Conservation (phyloP, 2,888 invertebrate genomes). For the Invenusta paracnida region DNA sequence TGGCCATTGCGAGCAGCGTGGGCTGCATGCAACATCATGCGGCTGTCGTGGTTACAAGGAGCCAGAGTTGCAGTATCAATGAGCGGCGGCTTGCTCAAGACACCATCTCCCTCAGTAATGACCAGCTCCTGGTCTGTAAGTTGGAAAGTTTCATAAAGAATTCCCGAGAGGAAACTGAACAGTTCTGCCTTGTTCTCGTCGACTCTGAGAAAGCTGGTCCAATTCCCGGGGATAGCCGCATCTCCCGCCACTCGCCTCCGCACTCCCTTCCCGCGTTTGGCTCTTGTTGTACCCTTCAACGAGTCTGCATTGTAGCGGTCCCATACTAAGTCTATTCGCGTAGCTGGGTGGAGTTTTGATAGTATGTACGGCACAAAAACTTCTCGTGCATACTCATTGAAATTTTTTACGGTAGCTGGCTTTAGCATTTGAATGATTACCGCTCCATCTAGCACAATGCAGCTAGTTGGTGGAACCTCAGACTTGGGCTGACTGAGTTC, state of each 20-base stretch:
- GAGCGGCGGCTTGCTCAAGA: background rate
- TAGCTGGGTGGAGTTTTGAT: background rate
- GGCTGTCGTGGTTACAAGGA: slow-evolving; percentile 1
- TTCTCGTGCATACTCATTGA: too few relatives aligned
- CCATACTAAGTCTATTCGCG: background rate
- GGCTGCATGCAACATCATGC: background rate
- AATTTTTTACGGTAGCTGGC: too few relatives aligned
- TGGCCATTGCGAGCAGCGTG: background rate
- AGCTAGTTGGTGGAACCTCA: too few relatives aligned
- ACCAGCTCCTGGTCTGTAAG: background rate
- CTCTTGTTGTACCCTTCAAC: background rate
- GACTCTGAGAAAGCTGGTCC: background rate
- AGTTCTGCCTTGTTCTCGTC: background rate
- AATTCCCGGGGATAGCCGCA: background rate
- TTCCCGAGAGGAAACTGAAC: background rate
- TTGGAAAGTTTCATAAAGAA: background rate
- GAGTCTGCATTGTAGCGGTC: background rate
- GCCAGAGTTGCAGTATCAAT: background rate
- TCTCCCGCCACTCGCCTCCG: background rate
- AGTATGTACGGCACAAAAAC: background rate
- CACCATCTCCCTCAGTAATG: background rate
- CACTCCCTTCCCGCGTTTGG: background rate
- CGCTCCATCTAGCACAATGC: too few relatives aligned
- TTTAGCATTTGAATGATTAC: too few relatives aligned
- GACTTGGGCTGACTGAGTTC: too few relatives aligned